Conservation (phyloP, 1,140 invertebrate genomes). For the Oryctes rhinoceros region DNA sequence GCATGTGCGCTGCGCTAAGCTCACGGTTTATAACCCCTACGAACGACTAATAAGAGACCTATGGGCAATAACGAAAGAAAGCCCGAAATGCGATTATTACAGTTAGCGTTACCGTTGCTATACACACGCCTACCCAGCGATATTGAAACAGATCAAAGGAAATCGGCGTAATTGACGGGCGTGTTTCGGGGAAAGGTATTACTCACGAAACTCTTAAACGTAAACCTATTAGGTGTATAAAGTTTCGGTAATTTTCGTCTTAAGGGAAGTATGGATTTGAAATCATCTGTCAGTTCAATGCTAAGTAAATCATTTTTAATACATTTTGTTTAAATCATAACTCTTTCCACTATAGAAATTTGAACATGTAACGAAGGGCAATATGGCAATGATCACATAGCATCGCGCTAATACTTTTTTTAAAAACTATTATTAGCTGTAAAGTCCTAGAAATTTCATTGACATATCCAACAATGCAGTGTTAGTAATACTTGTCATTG, state of each 20-base stretch:
- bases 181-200: neutral
- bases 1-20: slow-evolving; percentile 17
- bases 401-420: no score
- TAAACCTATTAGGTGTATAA: slow-evolving; percentile 18
- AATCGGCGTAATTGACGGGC: slow-evolving; percentile 23
- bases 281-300: no score
- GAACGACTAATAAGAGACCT: slow-evolving; percentile 24
- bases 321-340: no score
- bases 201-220: slow-evolving; percentile 18
- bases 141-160: slow-evolving; percentile 36
- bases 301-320: no score
- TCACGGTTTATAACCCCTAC: slow-evolving; percentile 36
- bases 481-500: no score
- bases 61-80: slow-evolving; percentile 33
- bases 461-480: no score
- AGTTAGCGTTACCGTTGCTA: slow-evolving; percentile 17
- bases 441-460: no score
- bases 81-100: slow-evolving; percentile 30
- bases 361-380: no score
- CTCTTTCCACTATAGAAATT: no score
- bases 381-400: no score
- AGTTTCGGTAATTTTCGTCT: neutral
- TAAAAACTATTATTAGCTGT: no score
- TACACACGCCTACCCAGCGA: neutral
- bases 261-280: neutral